phyloP scores from a whole-genome alignment of 2,113 vertebrate genomes.

The Oriolus oriolus region DNA sequence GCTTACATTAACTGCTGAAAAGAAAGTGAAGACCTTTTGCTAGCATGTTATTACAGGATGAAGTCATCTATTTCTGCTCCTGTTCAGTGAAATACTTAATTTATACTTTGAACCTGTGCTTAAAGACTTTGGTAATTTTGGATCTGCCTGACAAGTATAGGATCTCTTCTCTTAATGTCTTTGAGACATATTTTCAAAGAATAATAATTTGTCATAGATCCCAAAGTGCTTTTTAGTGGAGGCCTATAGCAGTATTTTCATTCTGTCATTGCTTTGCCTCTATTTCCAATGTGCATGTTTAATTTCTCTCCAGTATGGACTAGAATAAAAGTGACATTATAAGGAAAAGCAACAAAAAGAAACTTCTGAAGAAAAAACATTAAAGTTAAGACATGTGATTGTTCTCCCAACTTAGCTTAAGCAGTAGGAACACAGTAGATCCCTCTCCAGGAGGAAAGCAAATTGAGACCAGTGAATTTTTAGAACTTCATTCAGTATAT shows the following conservation, averaged over 20 bases:
- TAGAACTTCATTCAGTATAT: not conserved
- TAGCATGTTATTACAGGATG: not conserved
- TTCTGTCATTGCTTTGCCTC: not conserved
- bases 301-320: not conserved
- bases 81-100: constrained; percentile 3
- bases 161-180: not conserved
- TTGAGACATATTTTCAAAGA: not conserved
- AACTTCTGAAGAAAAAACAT: not conserved
- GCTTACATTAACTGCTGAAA: not conserved
- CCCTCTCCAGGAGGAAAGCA: not conserved
- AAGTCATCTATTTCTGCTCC: not conserved
- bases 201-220: not conserved
- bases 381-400: not conserved
- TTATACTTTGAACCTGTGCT: not conserved
- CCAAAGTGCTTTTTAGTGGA: not conserved
- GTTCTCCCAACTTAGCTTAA: not conserved
- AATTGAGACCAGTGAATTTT: not conserved
- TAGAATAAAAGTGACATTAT: not conserved
- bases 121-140: constrained; percentile 6
- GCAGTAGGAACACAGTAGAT: not conserved
- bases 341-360: not conserved
- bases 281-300: not conserved
- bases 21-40: not conserved
- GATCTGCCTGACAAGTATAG: not conserved
- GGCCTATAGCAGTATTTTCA: not conserved